Conservation (phyloP, 1,140 invertebrate genomes). For the Antheraea mylitta region DNA sequence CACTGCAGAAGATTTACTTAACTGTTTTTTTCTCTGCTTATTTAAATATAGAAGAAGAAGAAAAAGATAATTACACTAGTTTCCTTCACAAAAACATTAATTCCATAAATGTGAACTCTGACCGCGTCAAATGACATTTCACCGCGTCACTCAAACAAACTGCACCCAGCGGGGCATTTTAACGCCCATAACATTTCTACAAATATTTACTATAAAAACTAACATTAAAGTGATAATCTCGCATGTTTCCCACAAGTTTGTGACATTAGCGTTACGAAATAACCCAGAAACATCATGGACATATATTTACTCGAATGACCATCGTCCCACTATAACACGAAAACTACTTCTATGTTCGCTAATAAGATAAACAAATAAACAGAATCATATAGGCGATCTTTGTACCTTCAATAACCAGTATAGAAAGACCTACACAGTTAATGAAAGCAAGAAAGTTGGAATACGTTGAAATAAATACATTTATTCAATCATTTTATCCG, state of each 20-base stretch:
- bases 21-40: too few species aligned
- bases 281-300: constrained; percentile 8
- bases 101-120: too few species aligned
- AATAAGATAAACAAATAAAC: constrained; percentile 6
- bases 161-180: background rate
- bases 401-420: background rate
- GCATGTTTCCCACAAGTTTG: constrained; percentile 29
- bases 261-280: constrained; percentile 2
- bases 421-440: background rate
- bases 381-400: background rate
- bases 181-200: background rate
- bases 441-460: too few species aligned
- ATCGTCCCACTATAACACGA: constrained; percentile 7
- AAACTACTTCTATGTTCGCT: constrained; percentile 10
- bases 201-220: constrained; percentile 5
- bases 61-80: too few species aligned
- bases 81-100: too few species aligned
- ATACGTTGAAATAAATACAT: too few species aligned
- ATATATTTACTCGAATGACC: constrained; percentile 20
- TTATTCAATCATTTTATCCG: too few species aligned
- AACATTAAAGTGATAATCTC: constrained; percentile 35
- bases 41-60: too few species aligned
- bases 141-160: background rate
- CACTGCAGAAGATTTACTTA: too few species aligned
- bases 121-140: too few species aligned